Evolutionary conservation across 2,797 vertebrate species (phyloP).

Genomic region (Anas georgica): DNA sequence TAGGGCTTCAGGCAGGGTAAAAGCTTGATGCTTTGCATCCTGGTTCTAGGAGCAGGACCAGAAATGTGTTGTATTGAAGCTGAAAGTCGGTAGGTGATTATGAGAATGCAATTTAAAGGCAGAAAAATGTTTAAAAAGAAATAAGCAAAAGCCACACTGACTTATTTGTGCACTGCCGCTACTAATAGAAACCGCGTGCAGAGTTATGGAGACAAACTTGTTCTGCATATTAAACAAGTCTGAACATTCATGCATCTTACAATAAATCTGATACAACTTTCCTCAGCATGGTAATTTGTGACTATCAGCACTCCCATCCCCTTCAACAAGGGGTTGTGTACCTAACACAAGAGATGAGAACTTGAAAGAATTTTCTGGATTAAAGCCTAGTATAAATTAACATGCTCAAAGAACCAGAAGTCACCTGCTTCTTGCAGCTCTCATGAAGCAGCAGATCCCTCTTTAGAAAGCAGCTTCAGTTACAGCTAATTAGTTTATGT

Average conservation of each 20-base stretch:
- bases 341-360: background rate
- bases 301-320: background rate
- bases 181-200: background rate
- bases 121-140: background rate
- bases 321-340: background rate
- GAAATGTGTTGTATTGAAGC: background rate
- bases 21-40: background rate
- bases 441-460: background rate
- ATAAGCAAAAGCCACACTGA: background rate
- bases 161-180: background rate
- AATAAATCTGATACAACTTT: background rate
- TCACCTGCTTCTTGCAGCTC: constrained; percentile 32
- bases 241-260: background rate
- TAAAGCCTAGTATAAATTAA: constrained; percentile 14
- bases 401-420: background rate
- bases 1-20: background rate
- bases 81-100: background rate
- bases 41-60: background rate
- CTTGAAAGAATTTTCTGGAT: background rate
- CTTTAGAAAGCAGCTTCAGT: constrained; percentile 8
- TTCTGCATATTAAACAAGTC: background rate
- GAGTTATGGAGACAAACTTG: background rate
- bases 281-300: background rate
- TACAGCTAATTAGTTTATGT: constrained; percentile 20
- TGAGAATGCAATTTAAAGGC: background rate